These are phyloP conservation scores for Polia nebulosa DNA, from an alignment of 2,888 invertebrate species.

Conservation along the genomic window DNA sequence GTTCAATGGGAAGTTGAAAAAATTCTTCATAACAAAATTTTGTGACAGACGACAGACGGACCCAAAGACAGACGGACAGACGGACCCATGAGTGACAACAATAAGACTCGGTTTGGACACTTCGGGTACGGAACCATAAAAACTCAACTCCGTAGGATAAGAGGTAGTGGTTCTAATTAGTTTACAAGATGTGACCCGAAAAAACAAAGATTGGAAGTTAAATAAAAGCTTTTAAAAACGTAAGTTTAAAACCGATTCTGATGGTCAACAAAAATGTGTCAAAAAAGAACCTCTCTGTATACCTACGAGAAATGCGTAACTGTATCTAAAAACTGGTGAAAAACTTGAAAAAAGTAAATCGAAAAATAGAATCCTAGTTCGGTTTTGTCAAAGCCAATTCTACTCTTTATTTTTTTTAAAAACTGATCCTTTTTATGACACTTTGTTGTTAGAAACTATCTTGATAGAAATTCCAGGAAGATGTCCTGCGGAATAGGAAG, in stretches of 20 bases:
- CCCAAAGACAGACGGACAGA: too few species aligned
- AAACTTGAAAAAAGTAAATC: neutral
- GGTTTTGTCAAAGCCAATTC: constrained; percentile 16
- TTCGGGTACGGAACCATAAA: too few species aligned
- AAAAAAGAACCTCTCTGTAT: neutral
- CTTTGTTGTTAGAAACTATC: constrained; percentile 3
- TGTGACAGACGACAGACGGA: too few species aligned
- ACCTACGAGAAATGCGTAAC: neutral
- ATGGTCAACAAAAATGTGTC: neutral
- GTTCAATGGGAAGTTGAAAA: too few species aligned
- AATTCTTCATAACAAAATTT: too few species aligned
- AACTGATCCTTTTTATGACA: neutral
- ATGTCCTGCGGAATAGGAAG: neutral
- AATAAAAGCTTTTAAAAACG: too few species aligned
- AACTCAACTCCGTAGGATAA: too few species aligned
- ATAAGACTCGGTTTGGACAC: too few species aligned
- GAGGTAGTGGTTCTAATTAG: too few species aligned
- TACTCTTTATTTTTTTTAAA: constrained; percentile 2
- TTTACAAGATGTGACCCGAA: too few species aligned
- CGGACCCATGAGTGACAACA: too few species aligned
- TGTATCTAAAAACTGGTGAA: constrained; percentile 15
- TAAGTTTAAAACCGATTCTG: neutral
- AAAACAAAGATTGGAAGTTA: too few species aligned
- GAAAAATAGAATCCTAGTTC: neutral
- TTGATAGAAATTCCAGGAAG: neutral